phyloP scores from a whole-genome alignment of 2,797 vertebrate genomes.

The Hydrocynus forskahlii region DNA sequence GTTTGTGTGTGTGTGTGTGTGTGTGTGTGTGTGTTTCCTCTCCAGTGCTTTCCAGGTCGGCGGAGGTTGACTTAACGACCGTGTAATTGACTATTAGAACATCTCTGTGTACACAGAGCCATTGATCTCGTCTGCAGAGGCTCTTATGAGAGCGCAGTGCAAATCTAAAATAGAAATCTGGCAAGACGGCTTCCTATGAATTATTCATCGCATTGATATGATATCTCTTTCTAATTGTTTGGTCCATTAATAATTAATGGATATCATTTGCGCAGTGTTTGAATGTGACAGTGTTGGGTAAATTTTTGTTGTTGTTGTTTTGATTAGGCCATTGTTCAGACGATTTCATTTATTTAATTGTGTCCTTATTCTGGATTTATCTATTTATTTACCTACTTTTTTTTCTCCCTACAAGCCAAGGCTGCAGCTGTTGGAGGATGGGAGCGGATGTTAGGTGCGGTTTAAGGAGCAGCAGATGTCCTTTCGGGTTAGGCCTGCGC shows the following conservation, averaged over 20 bases:
- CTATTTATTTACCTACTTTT: too few relatives aligned
- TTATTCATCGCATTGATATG: slow-evolving; percentile 81
- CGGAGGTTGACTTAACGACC: slow-evolving; percentile 30
- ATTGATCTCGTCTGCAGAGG: slow-evolving; percentile 52
- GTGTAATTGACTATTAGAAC: slow-evolving; percentile 35
- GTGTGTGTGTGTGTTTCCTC: too few relatives aligned
- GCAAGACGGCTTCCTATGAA: slow-evolving; percentile 73
- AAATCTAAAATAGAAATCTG: slow-evolving; percentile 69
- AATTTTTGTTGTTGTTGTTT: slow-evolving; percentile 41
- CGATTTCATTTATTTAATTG: neutral
- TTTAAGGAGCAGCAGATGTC: neutral
- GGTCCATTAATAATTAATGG: slow-evolving; percentile 80
- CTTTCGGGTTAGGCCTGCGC: slow-evolving; percentile 6
- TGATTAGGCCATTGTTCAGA: neutral
- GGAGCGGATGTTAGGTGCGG: neutral
- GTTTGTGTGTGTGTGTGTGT: too few relatives aligned
- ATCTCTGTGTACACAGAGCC: slow-evolving; percentile 41
- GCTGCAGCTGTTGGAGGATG: neutral
- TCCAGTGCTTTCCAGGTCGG: neutral
- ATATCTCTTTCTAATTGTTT: slow-evolving; percentile 80
- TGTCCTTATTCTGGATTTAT: neutral
- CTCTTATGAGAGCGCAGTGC: slow-evolving; percentile 64
- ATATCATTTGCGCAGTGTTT: slow-evolving; percentile 69
- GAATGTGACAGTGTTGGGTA: slow-evolving; percentile 67
- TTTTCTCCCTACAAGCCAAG: neutral